phyloP scores from a whole-genome alignment of 2,797 vertebrate genomes.

The Borostomias antarcticus region DNA sequence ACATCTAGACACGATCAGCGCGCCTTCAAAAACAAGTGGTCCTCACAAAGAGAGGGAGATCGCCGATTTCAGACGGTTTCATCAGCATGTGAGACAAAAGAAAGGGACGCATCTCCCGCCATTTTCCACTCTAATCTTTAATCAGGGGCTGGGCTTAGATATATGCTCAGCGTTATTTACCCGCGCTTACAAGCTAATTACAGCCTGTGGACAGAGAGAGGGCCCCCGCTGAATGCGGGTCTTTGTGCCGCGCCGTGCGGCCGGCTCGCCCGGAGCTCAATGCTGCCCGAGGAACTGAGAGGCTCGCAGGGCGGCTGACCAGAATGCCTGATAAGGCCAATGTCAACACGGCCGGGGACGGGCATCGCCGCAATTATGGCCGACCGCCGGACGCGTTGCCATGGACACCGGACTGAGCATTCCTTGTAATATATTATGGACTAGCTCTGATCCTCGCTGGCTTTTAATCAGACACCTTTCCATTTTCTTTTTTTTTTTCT shows the following conservation, averaged over 20 bases:
- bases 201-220: conserved; percentile 42
- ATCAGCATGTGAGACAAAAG: conserved; percentile 41
- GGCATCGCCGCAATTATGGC: conserved; percentile 82
- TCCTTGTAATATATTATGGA: conserved; percentile 87
- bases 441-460: conserved; percentile 78
- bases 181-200: conserved; percentile 56
- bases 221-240: conserved; percentile 39
- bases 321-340: conserved; percentile 82
- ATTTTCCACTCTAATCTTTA: conserved; percentile 14
- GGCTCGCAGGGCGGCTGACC: conserved; percentile 76
- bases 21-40: conserved; percentile 32
- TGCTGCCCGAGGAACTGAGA: conserved; percentile 72
- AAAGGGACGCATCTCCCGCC: conserved; percentile 30
- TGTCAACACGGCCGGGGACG: conserved; percentile 82
- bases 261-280: conserved; percentile 59
- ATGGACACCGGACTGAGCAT: conserved; percentile 84
- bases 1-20: conserved; percentile 38
- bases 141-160: conserved; percentile 32
- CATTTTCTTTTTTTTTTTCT: no score
- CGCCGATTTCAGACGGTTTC: conserved; percentile 43
- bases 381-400: conserved; percentile 82
- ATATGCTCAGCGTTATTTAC: conserved; percentile 40
- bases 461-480: no score
- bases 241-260: conserved; percentile 51
- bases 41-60: conserved; percentile 18